Percentiles rank a stretch among this genome's conserved stretches.
Conservation (phyloP, 2,797 vertebrate genomes). For the Balearica regulorum region DNA sequence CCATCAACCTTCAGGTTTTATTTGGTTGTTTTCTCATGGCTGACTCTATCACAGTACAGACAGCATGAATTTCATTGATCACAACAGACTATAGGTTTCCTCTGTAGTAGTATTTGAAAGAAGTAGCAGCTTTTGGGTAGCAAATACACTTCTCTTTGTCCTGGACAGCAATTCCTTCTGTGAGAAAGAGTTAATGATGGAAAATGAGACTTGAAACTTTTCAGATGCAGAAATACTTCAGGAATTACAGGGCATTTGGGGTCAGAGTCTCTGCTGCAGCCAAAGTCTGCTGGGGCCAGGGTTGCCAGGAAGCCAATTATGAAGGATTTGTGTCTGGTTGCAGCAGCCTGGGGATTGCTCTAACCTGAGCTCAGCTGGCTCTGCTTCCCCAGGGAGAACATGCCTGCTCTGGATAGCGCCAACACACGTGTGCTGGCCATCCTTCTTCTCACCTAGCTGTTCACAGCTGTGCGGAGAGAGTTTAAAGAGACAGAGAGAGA, state of each 20-base stretch:
- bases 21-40: not conserved
- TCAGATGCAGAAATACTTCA: not conserved
- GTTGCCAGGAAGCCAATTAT: slow-evolving; percentile 19
- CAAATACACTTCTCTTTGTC: not conserved
- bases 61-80: not conserved
- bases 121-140: not conserved
- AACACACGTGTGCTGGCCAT: not conserved
- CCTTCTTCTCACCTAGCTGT: not conserved
- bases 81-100: not conserved
- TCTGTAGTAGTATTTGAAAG: not conserved
- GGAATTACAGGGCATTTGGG: not conserved
- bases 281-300: not conserved
- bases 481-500: not conserved
- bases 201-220: not conserved
- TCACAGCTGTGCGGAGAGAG: not conserved
- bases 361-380: slow-evolving; percentile 43
- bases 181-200: not conserved
- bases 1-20: not conserved
- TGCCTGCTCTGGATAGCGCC: not conserved
- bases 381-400: not conserved
- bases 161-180: not conserved
- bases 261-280: not conserved
- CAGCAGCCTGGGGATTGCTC: slow-evolving; percentile 22
- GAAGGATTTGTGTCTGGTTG: slow-evolving; percentile 23
- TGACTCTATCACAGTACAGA: not conserved